Evolutionary conservation across 1,140 invertebrate species (phyloP), one percentile per base, ranked within the genome.

Genomic region (Mesaphorura yosii): DNA sequence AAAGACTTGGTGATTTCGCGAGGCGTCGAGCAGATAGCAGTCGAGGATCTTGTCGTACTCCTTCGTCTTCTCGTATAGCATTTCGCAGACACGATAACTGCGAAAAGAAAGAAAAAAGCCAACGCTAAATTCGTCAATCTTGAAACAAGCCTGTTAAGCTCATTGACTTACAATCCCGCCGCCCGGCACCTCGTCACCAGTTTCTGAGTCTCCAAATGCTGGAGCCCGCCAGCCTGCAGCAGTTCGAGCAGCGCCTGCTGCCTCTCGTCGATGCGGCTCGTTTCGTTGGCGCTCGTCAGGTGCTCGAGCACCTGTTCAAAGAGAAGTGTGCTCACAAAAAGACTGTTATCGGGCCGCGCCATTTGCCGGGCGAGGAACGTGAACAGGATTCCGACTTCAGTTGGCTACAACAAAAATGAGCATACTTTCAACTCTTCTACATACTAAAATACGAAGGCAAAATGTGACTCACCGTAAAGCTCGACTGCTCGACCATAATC

Each of bases 211-310:
- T 76, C 70, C 71, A 79, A 80, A 65, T 79, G 76, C 22, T 70
- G 66, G 3, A 87, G 64, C 57, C 81, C 82, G 40, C 82, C 79
- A 17, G 77, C 76, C 29, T 78, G 70, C 3, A 89, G 66, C n/a
- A 91, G 69, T 66, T 86, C 82, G 47, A 90, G 67, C 65, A 88
- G 72, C 4, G 86, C 82, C 63, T 84, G 84, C 67, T 92, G 85
- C 44, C 84, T 72, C 64, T 89, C 86, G 57, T 80, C 78, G 50
- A 78, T 72, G 41, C 77, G 70, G 37, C 75, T 67, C 69, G 72
- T 65, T 66, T 72, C 69, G 67, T 70, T 45, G 54, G 75, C 71
- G 63, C 76, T 69, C 54, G 70, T 71, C 19, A 76, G 63, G 62
- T 71, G 69, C 42, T 74, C 69, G 22, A 76, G 60, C 58, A 75